Conservation (phyloP, 2,797 vertebrate species). For the Sebastes itinus region DNA sequence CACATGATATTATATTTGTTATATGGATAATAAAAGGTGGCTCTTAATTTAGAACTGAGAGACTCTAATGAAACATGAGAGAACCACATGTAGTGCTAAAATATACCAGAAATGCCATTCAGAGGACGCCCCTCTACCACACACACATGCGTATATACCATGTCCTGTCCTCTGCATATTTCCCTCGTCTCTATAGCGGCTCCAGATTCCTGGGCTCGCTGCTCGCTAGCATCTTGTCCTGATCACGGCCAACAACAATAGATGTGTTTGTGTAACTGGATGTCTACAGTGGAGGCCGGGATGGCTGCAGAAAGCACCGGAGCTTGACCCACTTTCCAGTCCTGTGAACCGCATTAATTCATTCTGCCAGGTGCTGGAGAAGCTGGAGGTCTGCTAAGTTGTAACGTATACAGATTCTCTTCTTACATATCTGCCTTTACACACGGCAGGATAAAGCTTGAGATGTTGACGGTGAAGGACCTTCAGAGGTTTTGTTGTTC, state of each 20-base stretch:
- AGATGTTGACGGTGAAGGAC: neutral
- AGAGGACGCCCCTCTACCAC: neutral
- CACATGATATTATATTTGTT: neutral
- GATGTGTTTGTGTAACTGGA: conserved; percentile 52
- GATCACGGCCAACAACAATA: conserved; percentile 46
- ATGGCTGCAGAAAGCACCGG: conserved; percentile 31
- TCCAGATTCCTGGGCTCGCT: conserved; percentile 31
- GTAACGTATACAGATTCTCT: neutral
- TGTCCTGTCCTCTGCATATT: neutral
- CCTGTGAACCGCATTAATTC: conserved; percentile 51
- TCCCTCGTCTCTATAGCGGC: conserved; percentile 6
- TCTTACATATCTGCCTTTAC: neutral
- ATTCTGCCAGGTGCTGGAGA: conserved; percentile 48
- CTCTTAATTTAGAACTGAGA: neutral
- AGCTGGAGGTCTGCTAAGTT: conserved; percentile 14
- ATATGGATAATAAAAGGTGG: neutral
- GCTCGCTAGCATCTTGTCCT: conserved; percentile 11
- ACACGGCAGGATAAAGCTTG: neutral
- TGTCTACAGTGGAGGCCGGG: conserved; percentile 38
- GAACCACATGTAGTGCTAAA: neutral
- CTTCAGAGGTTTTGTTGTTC: neutral
- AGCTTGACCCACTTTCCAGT: conserved; percentile 66
- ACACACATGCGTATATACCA: neutral
- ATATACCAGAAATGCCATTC: neutral
- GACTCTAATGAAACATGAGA: neutral